Conservation (phyloP, 2,797 vertebrate genomes). For the Caiman crocodilus region DNA sequence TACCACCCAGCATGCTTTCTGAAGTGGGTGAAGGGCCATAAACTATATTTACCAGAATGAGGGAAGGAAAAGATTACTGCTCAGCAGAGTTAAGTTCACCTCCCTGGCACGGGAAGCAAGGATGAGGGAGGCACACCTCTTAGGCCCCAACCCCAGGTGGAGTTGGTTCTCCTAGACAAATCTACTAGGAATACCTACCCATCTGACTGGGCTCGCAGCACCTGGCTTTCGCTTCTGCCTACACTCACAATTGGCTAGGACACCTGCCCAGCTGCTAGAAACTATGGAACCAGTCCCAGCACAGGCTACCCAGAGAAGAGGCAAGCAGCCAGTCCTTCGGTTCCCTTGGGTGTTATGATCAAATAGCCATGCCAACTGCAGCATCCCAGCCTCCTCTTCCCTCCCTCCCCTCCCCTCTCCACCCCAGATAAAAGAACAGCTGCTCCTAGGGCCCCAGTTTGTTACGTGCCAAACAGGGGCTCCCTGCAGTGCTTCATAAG, state of each 20-base stretch:
- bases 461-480: background rate
- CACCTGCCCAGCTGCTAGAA: accelerated
- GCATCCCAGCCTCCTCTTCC: background rate
- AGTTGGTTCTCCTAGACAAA: too few relatives aligned
- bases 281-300: background rate
- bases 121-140: background rate
- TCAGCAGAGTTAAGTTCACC: background rate
- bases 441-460: background rate
- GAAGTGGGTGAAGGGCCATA: background rate
- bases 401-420: too few relatives aligned
- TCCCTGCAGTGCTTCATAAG: background rate
- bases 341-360: background rate
- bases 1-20: background rate
- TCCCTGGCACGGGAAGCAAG: background rate
- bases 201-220: background rate
- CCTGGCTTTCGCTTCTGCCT: accelerated
- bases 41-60: too few relatives aligned
- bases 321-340: accelerated
- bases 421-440: too few relatives aligned
- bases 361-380: background rate
- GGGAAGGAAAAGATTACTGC: background rate
- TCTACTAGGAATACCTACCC: background rate
- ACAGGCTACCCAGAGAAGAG: background rate
- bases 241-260: background rate
- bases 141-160: too few relatives aligned